phyloP scores from a whole-genome alignment of 2,797 vertebrate genomes.

The Apogon talboti region DNA sequence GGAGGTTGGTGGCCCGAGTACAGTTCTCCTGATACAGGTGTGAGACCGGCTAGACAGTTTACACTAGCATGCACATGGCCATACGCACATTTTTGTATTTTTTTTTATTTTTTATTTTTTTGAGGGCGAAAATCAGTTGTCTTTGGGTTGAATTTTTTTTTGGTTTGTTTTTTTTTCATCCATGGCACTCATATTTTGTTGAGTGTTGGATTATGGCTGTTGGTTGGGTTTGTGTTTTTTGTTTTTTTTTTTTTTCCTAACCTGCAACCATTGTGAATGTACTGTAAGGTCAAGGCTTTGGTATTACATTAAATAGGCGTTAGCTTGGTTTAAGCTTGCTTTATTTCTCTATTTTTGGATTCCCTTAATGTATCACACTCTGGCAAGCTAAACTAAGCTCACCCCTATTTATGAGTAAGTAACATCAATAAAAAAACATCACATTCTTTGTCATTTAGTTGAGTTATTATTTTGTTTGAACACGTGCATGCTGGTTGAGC shows the following conservation, averaged over 20 bases:
- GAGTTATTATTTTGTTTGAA: constrained; percentile 69
- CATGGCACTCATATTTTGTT: constrained; percentile 41
- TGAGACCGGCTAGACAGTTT: constrained; percentile 88
- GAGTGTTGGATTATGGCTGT: constrained; percentile 49
- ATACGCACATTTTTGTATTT: constrained; percentile 55
- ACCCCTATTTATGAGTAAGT: neutral
- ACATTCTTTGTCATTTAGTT: constrained; percentile 62
- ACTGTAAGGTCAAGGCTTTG: neutral
- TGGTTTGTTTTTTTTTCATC: constrained; percentile 38
- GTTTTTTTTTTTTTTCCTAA: constrained; percentile 29
- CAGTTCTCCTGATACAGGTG: constrained; percentile 92
- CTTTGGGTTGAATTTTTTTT: constrained; percentile 50
- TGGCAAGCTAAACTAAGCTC: constrained; percentile 18
- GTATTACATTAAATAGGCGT: neutral
- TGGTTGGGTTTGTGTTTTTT: constrained; percentile 39
- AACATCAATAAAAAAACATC: neutral
- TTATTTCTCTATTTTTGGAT: constrained; percentile 12
- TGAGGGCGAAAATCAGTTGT: constrained; percentile 6
- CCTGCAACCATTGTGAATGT: constrained; percentile 3
- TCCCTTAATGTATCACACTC: neutral
- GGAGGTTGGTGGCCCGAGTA: constrained; percentile 98
- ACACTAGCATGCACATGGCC: constrained; percentile 88
- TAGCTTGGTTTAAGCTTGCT: constrained; percentile 27
- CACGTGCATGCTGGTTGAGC: constrained; percentile 93
- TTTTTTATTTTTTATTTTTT: neutral